These are phyloP conservation scores for Smutsia gigantea DNA, from an alignment of 2,797 vertebrate species.

Conservation along the genomic window DNA sequence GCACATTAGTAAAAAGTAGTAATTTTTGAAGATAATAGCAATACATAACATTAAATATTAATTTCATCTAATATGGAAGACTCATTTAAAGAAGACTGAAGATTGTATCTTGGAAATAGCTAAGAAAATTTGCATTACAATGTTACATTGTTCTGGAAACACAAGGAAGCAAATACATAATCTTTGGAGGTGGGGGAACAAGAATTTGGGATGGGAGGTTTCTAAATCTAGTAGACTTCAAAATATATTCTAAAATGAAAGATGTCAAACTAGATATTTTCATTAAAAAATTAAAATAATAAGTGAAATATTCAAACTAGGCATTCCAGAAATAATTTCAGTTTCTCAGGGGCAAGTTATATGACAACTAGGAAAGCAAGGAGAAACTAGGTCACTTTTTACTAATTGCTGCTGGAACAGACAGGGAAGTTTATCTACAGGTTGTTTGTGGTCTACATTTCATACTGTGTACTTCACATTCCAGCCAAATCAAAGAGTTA, in stretches of 20 bases:
- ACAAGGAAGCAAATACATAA: not conserved
- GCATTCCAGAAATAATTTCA: not conserved
- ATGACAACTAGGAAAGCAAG: not conserved
- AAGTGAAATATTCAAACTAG: constrained; percentile 25
- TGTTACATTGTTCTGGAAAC: not conserved
- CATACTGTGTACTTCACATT: not conserved
- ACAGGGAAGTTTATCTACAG: not conserved
- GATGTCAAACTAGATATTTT: not conserved
- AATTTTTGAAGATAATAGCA: not conserved
- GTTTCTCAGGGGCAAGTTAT: not conserved
- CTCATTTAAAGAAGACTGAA: not conserved
- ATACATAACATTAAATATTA: not conserved
- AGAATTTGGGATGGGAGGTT: not conserved
- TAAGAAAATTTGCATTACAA: not conserved
- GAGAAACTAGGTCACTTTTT: not conserved
- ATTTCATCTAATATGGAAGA: not conserved
- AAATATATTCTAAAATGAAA: not conserved
- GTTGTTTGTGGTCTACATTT: not conserved
- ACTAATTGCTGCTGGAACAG: not conserved
- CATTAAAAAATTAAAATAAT: not conserved
- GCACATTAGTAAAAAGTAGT: not conserved
- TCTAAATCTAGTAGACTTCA: not conserved
- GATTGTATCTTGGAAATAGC: not conserved
- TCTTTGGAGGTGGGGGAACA: not conserved
- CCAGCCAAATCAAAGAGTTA: not conserved